Evolutionary conservation across 2,797 vertebrate species (phyloP).

Genomic region (Podarcis lilfordi): DNA sequence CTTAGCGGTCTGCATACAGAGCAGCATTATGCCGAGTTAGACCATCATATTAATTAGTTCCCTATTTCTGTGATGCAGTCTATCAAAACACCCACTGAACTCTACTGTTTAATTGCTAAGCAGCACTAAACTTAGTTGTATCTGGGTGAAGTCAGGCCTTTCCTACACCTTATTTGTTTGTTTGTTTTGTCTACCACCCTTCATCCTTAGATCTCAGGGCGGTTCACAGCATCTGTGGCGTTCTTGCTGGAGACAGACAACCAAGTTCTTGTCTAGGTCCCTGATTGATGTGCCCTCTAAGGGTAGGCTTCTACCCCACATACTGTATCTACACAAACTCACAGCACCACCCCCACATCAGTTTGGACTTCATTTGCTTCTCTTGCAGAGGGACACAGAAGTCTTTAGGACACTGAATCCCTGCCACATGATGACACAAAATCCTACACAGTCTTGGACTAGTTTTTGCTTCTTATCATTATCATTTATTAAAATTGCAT

Average conservation of each 20-base stretch:
- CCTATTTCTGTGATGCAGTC: neutral
- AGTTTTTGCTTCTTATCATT: too few species aligned
- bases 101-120: neutral
- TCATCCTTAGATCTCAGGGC: too few species aligned
- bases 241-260: neutral
- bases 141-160: neutral
- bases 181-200: too few species aligned
- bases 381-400: neutral
- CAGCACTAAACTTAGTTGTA: neutral
- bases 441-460: neutral
- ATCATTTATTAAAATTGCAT: too few species aligned
- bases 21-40: neutral
- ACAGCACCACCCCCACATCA: neutral
- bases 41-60: neutral
- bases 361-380: neutral
- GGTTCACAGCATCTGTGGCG: neutral
- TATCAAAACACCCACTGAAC: neutral
- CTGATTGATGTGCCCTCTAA: neutral
- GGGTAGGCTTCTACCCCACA: neutral
- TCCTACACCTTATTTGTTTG: neutral
- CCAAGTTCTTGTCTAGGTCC: neutral
- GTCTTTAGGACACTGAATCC: neutral
- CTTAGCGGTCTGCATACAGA: neutral
- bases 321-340: neutral
- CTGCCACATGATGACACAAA: neutral